These are phyloP conservation scores for Cephalopholis sonnerati DNA, from an alignment of 2,113 vertebrate genomes.

Conservation along the genomic window DNA sequence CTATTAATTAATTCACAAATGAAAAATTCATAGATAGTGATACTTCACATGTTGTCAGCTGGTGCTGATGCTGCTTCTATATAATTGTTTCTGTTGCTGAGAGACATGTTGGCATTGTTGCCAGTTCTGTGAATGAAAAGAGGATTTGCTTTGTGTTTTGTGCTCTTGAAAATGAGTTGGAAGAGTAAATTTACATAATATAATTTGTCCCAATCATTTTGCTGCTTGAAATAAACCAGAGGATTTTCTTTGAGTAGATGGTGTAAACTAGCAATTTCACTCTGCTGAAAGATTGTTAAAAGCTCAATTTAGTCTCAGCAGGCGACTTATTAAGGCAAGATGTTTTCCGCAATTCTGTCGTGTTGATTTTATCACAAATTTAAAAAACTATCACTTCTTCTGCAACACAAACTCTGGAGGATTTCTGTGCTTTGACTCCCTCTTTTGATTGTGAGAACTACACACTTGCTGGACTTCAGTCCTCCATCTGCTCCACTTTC, in stretches of 20 bases:
- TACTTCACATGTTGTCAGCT: background rate
- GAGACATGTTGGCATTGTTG: background rate
- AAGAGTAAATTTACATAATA: conserved; percentile 1
- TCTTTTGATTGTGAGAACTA: background rate
- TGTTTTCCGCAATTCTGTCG: background rate
- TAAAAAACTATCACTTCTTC: background rate
- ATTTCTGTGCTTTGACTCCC: background rate
- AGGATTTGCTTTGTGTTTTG: background rate
- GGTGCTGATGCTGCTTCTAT: background rate
- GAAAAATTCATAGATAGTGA: background rate
- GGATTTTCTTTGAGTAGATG: background rate
- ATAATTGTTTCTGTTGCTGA: background rate
- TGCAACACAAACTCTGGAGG: background rate
- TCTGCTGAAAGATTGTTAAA: conserved; percentile 10
- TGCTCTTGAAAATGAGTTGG: background rate
- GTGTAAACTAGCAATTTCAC: background rate
- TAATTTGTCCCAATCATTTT: conserved; percentile 8
- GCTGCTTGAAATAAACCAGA: background rate
- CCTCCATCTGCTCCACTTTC: background rate
- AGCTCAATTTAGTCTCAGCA: conserved; percentile 18
- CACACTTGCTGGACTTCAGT: background rate
- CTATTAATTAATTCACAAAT: background rate
- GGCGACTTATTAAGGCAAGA: background rate
- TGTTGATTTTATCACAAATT: conserved; percentile 8
- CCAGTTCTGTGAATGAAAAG: background rate